These are phyloP conservation scores for Pterophyllum scalare DNA, from an alignment of 2,113 vertebrate genomes.

Conservation along the genomic window DNA sequence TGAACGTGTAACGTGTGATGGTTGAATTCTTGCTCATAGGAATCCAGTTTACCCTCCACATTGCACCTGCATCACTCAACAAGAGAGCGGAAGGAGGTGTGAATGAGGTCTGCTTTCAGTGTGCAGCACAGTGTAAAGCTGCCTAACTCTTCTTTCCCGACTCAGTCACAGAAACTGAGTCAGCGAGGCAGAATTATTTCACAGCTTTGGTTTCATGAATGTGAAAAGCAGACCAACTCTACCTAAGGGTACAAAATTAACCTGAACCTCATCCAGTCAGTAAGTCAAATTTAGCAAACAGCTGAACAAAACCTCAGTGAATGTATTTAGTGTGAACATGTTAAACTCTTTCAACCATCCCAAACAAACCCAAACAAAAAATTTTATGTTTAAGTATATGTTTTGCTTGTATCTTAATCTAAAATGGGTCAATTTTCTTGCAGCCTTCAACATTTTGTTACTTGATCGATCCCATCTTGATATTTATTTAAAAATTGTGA, in stretches of 20 bases:
- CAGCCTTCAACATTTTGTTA: neutral
- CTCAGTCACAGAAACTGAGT: neutral
- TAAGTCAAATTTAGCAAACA: neutral
- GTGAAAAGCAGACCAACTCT: neutral
- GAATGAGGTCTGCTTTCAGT: neutral
- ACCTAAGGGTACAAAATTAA: neutral
- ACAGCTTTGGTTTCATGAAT: neutral
- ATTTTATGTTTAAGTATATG: neutral
- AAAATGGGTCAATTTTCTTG: neutral
- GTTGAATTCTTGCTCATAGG: conserved; percentile 4
- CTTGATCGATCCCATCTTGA: neutral
- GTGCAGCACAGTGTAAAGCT: neutral
- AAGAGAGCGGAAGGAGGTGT: neutral
- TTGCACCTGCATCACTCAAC: conserved; percentile 28
- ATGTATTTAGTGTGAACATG: neutral
- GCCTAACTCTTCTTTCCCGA: neutral
- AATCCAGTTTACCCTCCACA: neutral
- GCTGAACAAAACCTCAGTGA: neutral
- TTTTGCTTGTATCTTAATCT: neutral
- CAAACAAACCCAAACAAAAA: neutral
- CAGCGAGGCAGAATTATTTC: neutral
- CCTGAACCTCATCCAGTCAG: neutral
- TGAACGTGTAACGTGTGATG: conserved; percentile 1
- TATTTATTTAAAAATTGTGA: fast-evolving
- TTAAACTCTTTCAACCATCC: neutral